Evolutionary conservation across 2,797 vertebrate genomes (phyloP).

Genomic region (Cuculus canorus): DNA sequence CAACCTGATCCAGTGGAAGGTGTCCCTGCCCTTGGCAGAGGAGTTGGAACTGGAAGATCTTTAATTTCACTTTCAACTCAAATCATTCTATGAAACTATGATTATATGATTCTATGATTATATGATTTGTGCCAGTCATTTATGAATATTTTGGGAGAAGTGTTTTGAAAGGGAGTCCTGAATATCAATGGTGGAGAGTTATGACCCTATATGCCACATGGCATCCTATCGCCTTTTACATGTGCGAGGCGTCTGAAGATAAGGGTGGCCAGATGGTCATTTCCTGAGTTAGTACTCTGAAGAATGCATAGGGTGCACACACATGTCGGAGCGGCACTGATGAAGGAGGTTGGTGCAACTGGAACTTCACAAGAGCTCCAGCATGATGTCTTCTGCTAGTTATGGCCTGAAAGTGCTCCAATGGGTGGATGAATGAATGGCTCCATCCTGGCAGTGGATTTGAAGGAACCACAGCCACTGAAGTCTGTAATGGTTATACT

Average conservation of each 20-base stretch:
- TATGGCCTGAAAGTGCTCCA: not conserved
- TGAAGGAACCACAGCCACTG: not conserved
- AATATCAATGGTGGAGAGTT: not conserved
- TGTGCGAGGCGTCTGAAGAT: not conserved
- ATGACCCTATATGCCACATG: not conserved
- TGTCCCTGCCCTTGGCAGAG: too few relatives aligned
- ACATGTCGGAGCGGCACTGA: not conserved
- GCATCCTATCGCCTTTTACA: not conserved
- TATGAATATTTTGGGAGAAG: not conserved
- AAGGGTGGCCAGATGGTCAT: not conserved
- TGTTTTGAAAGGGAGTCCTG: not conserved
- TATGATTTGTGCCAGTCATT: not conserved
- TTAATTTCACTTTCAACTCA: too few relatives aligned
- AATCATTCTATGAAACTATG: too few relatives aligned
- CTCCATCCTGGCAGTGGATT: not conserved
- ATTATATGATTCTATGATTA: too few relatives aligned
- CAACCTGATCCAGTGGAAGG: too few relatives aligned
- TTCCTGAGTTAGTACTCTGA: not conserved
- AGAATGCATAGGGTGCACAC: not conserved
- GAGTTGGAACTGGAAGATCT: too few relatives aligned
- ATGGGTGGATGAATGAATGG: fast-evolving
- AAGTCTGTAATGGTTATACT: not conserved
- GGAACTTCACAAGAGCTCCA: not conserved
- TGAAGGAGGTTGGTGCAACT: not conserved
- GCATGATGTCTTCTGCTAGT: not conserved